A percentile compares a stretch with the other conserved stretches of the same genome.
Conservation (phyloP, 2,113 vertebrate genomes). For the Cynopterus brachyotis region DNA sequence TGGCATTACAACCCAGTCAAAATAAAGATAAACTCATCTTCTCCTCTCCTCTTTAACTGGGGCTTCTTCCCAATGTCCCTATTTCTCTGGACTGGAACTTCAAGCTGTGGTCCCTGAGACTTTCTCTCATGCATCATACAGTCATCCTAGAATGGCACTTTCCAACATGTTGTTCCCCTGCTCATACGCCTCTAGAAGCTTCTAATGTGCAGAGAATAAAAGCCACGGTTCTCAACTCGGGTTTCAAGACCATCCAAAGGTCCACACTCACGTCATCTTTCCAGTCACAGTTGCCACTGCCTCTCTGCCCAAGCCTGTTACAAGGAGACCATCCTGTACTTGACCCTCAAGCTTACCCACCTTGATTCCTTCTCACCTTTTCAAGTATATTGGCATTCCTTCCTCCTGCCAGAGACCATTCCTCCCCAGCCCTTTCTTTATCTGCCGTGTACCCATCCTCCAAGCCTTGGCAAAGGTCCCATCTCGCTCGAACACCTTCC, state of each 20-base stretch:
- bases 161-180: not conserved
- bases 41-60: not conserved
- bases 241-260: not conserved
- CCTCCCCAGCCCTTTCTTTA: not conserved
- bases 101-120: not conserved
- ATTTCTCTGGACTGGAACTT: not conserved
- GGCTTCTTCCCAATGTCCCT: not conserved
- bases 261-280: not conserved
- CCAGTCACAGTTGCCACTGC: not conserved
- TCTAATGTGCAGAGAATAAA: not conserved
- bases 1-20: not conserved
- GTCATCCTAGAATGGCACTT: not conserved
- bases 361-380: not conserved
- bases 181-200: not conserved
- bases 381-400: not conserved
- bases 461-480: not conserved
- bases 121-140: not conserved
- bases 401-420: not conserved
- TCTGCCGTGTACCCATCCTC: not conserved
- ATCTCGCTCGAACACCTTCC: not conserved
- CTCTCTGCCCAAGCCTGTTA: not conserved
- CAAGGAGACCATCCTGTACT: not conserved
- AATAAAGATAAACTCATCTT: not conserved
- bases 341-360: not conserved
- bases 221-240: not conserved